Evolutionary conservation across 2,113 vertebrate genomes (phyloP).

Genomic region (Sphaerodactylus townsendi): DNA sequence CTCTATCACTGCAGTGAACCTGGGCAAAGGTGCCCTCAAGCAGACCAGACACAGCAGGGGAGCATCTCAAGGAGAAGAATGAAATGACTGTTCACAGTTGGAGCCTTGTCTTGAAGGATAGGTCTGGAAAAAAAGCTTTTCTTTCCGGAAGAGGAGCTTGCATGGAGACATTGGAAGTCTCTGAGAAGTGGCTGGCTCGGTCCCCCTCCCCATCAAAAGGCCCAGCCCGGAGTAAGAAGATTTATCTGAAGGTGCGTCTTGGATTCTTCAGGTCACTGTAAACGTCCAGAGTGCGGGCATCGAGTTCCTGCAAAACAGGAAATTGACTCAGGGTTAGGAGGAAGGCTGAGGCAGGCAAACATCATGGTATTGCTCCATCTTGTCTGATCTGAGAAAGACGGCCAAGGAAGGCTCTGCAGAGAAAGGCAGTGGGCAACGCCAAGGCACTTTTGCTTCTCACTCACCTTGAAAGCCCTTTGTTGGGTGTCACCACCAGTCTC

Average conservation of each 20-base stretch:
- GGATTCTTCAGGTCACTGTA: conserved; percentile 5
- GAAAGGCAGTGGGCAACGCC: too few relatives aligned
- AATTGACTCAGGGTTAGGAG: background rate
- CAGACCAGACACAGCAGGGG: background rate
- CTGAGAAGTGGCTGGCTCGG: too few relatives aligned
- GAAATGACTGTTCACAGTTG: background rate
- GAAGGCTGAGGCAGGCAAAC: background rate
- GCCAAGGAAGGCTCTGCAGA: too few relatives aligned
- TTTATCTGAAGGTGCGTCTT: background rate
- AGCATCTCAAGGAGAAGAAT: background rate
- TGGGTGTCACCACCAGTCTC: too few relatives aligned
- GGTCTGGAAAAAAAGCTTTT: background rate
- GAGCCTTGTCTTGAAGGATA: background rate
- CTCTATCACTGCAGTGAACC: background rate
- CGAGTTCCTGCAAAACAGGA: background rate
- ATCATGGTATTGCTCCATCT: too few relatives aligned
- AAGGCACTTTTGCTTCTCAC: too few relatives aligned
- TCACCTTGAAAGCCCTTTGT: too few relatives aligned
- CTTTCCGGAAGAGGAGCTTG: background rate
- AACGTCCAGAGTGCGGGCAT: background rate
- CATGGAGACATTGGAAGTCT: too few relatives aligned
- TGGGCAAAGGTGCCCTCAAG: background rate
- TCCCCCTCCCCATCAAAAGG: background rate
- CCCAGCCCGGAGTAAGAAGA: background rate
- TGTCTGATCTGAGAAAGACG: too few relatives aligned